Conservation (phyloP, 2,113 vertebrate genomes). For the Stercorarius parasiticus region DNA sequence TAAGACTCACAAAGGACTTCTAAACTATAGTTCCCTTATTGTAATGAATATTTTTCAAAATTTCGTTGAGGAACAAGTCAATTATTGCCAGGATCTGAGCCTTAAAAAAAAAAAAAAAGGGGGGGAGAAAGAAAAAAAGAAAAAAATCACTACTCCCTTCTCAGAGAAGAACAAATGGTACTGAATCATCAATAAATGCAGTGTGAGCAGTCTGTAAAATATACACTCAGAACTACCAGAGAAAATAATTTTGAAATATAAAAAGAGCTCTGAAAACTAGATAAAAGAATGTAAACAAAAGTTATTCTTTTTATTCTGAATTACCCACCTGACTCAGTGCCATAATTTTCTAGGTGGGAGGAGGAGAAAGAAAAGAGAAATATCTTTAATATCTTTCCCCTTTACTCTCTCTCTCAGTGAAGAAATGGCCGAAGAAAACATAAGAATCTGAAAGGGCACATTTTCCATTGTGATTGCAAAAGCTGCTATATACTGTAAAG, state of each 20-base stretch:
- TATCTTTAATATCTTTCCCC: background rate
- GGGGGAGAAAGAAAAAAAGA: too few species aligned
- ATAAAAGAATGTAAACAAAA: conserved; percentile 28
- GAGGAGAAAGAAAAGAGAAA: background rate
- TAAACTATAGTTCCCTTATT: background rate
- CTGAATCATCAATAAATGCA: conserved; percentile 3
- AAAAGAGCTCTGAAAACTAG: background rate
- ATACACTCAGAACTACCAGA: background rate
- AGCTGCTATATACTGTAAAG: background rate
- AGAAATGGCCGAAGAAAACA: conserved; percentile 16
- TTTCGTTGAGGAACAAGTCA: background rate
- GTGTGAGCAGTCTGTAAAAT: background rate
- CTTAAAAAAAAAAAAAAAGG: background rate
- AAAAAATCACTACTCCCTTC: background rate
- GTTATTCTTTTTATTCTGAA: conserved; percentile 13
- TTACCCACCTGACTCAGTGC: conserved; percentile 9
- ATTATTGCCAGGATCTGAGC: background rate
- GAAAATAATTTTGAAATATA: conserved; percentile 17
- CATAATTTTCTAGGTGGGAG: conserved; percentile 35
- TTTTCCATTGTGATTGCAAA: background rate
- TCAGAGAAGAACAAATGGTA: background rate
- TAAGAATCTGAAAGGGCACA: background rate
- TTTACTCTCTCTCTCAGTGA: background rate
- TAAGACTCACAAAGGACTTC: background rate
- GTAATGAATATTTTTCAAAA: background rate